Evolutionary conservation across 2,797 vertebrate genomes (phyloP), one percentile per base, ranked within the genome.

Genomic region (Octomys mimax): DNA sequence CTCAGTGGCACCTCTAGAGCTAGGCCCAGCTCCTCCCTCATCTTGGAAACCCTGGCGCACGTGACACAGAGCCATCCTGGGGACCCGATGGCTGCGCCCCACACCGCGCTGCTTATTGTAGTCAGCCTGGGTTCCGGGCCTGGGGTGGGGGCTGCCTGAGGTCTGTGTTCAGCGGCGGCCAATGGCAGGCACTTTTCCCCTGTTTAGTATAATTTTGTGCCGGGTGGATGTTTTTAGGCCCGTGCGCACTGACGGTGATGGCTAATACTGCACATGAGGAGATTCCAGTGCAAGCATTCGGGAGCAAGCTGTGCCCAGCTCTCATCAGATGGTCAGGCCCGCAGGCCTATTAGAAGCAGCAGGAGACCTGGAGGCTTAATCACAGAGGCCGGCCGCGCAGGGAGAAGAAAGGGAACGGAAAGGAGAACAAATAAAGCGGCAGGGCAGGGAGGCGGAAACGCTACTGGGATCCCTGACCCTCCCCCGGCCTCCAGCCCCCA

Each of bases 221-320:
- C 90, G 98, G 99, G 99, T 98, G 98, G 98, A 98, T 98, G 98
- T 98, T 98, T 98, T 99, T 98, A 98, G 98, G 98, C 98, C 98
- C 94, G 97, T 98, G 94, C 83, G 98, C 98, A 97, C 98, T 99
- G 99, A 99, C 99, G 99, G 98, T 98, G 98, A 99, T 99, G 99
- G 99, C 99, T 99, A 99, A 99, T 99, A 98, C 98, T 77, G 96
- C 98, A 98, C 99, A 99, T 99, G 99, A 99, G 98, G 98, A 99
- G 99, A 99, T 99, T 99, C 99, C 98, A 98, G 98, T 95, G 98
- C 98, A 98, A 98, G 98, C 97, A 98, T 98, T 98, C 97, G 98
- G 98, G 98, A 94, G 97, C 98, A 98, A 98, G 98, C 99, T 98
- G 99, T 98, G 98, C 98, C 91, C 98, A 97, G 98, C 98, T 99